Evolutionary conservation across 2,888 invertebrate genomes (phyloP), one percentile per base, ranked within the genome.

Genomic region (Dicranocentrus wangi): DNA sequence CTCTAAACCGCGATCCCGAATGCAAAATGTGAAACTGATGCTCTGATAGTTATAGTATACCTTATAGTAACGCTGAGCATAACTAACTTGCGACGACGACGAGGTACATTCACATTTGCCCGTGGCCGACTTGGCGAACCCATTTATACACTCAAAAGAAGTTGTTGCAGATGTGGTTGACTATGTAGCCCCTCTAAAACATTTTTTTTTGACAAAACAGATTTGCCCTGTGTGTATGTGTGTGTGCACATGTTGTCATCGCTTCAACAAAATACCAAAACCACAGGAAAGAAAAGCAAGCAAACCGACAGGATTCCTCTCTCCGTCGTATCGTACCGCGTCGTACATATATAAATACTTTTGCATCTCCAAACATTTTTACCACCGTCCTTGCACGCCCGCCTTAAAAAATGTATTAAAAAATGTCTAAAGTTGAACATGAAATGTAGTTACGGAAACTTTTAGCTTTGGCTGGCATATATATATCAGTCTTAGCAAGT

Each of bases 51-150:
- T 13, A 39, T 8, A 39, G 39, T 39, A 39, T 39, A 8, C 13
- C 13, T 39, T 39, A 8, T 39, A 19, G 55, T 23, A 21, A 15
- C 19, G 55, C 17, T 47, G 47, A 8, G 5, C 39, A 39, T 39
- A n/a, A n/a, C n/a, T n/a, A 47, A 47, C 3, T n/a, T 47, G 15
- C 28, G n/a, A 28, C 27, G 3, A n/a, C n/a, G n/a, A n/a, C 19
- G 8, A 17, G 3, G 63, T 55, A 55, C 65, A 65, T 71, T 78
- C 65, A 65, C 70, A 65, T 81, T 76, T 81, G 81, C 76, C 77
- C 81, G 81, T 81, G 81, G 81, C 81, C 81, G 81, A 81, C 76
- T 81, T 81, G 81, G 81, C 81, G 81, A 81, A 71, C n/a, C n/a
- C n/a, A n/a, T 76, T 47, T 66, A 63, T 75, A 39, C 19, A 55